phyloP scores from a whole-genome alignment of 2,888 invertebrate genomes.

The Smittia sp. region DNA sequence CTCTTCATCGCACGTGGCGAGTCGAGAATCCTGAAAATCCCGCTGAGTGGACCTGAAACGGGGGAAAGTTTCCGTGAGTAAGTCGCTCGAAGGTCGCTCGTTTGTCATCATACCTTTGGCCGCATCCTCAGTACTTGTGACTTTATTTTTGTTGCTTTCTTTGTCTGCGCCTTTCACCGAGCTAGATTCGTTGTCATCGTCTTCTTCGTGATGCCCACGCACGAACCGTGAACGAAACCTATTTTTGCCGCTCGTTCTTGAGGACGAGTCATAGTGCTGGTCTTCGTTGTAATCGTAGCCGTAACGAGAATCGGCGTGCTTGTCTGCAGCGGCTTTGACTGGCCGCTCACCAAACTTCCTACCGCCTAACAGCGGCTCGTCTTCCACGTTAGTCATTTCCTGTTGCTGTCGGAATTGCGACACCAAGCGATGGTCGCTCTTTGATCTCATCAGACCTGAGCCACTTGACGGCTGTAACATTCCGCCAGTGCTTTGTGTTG shows the following conservation, averaged over 20 bases:
- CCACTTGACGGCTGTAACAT: slow-evolving; percentile 62
- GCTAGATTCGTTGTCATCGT: slow-evolving; percentile 66
- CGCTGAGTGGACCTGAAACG: slow-evolving; percentile 68
- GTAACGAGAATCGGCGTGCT: slow-evolving; percentile 53
- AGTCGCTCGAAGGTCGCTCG: background rate
- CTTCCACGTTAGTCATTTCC: slow-evolving; percentile 65
- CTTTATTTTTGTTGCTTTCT: slow-evolving; percentile 51
- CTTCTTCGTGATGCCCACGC: slow-evolving; percentile 66
- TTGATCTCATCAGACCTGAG: slow-evolving; percentile 84
- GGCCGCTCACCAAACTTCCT: slow-evolving; percentile 74
- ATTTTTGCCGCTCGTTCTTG: slow-evolving; percentile 61
- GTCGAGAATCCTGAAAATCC: slow-evolving; percentile 81
- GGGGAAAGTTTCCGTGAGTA: slow-evolving; percentile 44
- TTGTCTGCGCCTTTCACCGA: slow-evolving; percentile 51
- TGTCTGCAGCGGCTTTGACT: slow-evolving; percentile 51
- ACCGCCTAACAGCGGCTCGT: slow-evolving; percentile 69
- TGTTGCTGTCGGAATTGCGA: slow-evolving; percentile 85
- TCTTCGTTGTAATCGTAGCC: slow-evolving; percentile 63
- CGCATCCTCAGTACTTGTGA: slow-evolving; percentile 86
- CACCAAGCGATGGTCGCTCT: slow-evolving; percentile 88
- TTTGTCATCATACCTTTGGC: slow-evolving; percentile 58
- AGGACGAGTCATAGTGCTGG: slow-evolving; percentile 65
- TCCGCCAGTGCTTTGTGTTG: slow-evolving; percentile 53
- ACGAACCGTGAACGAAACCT: slow-evolving; percentile 72
- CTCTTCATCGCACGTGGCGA: slow-evolving; percentile 87